Base-by-base conservation (phyloP, 2,888 invertebrate genomes). In the Zeuzera pyrina region DNA sequence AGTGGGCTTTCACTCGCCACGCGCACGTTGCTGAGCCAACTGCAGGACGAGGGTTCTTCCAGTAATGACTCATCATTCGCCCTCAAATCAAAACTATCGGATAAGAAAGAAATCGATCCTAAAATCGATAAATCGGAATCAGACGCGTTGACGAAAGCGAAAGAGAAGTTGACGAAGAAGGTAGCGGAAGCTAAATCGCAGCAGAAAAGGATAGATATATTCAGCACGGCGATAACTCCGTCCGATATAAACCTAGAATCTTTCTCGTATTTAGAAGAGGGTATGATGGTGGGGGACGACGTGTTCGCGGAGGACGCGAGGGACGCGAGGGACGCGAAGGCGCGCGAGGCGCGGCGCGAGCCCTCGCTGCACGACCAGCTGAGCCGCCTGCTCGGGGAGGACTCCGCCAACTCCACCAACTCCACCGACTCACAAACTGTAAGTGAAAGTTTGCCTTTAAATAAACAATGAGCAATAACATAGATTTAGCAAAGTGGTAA, bases 21-120 rank as follows among this genome's bases (percentile, higher is more conserved):
- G 53, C 62, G 84, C 32, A 81, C 84, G 14, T 53, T 85, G 34
- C 71, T 85, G 38, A 84, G 84, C 49, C 84, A 85, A 49, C 68
- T 85, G 35, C 84, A 85, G 50, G 85, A 85, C 57, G 84, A 85
- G 35, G 83, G 81, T 23, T 83, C 83, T 15, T 84, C 84, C 22
- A 84, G 84, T 58, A 84, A 83, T 60, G 84, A 84, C 53, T 83
- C 81, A 15, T 74, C 81, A 28, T 84, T 83, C 58, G 72, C 79
- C 40, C 65, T 79, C 38, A 70, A 61, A 44, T 49, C 71, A 10
- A 77, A 71, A 47, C 36, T 40, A 31, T 30, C 44, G 19, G 64
- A 59, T 29, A 67, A 63, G 41, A 63, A 57, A 51, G 66, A 60
- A 28, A 42, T 35, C 23, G 65, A 70, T 29, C 15, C 52, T 7